These are phyloP conservation scores for Ophonus ardosiacus DNA, from an alignment of 2,888 invertebrate species.

Conservation along the genomic window DNA sequence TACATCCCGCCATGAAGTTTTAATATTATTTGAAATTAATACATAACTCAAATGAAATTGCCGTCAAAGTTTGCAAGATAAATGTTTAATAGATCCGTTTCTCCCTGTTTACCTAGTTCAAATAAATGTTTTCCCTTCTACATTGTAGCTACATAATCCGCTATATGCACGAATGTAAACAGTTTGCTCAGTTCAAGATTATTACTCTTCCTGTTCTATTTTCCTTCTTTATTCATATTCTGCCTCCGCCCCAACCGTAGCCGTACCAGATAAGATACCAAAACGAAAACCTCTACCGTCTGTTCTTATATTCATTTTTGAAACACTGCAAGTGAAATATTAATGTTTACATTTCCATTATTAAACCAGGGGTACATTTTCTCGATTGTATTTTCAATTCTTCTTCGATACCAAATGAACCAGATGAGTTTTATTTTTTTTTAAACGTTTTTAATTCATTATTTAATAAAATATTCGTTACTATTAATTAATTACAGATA, in stretches of 20 bases:
- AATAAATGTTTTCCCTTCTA: constrained; percentile 46
- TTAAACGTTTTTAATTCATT: too few relatives aligned
- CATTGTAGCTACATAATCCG: constrained; percentile 54
- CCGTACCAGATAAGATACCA: constrained; percentile 28
- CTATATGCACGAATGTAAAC: constrained; percentile 55
- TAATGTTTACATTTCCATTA: constrained; percentile 56
- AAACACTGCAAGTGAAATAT: constrained; percentile 54
- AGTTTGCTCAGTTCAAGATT: constrained; percentile 59
- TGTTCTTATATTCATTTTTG: constrained; percentile 48
- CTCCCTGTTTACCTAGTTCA: constrained; percentile 55
- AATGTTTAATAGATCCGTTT: constrained; percentile 57
- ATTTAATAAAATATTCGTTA: too few relatives aligned
- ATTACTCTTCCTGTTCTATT: constrained; percentile 49
- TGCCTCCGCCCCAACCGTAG: not conserved
- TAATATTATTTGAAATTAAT: constrained; percentile 41
- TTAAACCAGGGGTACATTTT: constrained; percentile 45
- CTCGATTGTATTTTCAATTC: constrained; percentile 31
- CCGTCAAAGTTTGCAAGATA: constrained; percentile 55
- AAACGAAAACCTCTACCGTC: constrained; percentile 6
- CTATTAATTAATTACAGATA: too few relatives aligned
- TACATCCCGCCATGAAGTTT: constrained; percentile 13
- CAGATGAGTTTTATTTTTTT: too few relatives aligned
- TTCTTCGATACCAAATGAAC: too few relatives aligned
- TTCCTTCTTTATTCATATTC: constrained; percentile 45
- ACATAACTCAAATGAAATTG: constrained; percentile 40